These are phyloP conservation scores for Pongo pygmaeus DNA, from an alignment of 2,113 vertebrate genomes.

Conservation along the genomic window DNA sequence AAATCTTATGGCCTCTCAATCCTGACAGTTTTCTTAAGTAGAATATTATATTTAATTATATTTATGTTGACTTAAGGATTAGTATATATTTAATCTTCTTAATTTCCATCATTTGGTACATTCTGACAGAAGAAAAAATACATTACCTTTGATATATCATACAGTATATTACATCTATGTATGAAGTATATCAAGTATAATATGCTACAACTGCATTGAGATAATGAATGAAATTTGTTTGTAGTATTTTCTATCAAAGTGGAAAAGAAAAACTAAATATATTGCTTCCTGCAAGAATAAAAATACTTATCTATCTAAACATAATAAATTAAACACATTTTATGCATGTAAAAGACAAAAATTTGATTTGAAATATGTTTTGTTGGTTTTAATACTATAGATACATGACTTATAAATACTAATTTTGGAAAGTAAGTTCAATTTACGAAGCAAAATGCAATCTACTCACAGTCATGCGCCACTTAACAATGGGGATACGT, in stretches of 20 bases:
- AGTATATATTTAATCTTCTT: slow-evolving; percentile 20
- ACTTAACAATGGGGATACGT: neutral
- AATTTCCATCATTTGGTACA: slow-evolving; percentile 34
- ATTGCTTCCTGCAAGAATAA: slow-evolving; percentile 5
- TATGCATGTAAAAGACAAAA: slow-evolving; percentile 26
- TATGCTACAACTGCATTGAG: slow-evolving; percentile 33
- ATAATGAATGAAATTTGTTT: slow-evolving; percentile 42
- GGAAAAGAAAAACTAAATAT: slow-evolving; percentile 42
- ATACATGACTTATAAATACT: slow-evolving; percentile 19
- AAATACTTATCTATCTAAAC: neutral
- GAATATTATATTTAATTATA: slow-evolving; percentile 50
- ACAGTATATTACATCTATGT: neutral
- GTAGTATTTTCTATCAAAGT: slow-evolving; percentile 27
- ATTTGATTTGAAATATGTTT: slow-evolving; percentile 34
- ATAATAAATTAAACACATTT: slow-evolving; percentile 28
- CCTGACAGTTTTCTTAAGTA: slow-evolving; percentile 19
- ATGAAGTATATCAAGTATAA: slow-evolving; percentile 33
- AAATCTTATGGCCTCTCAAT: slow-evolving; percentile 1
- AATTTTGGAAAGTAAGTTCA: slow-evolving; percentile 34
- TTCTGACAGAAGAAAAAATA: slow-evolving; percentile 38
- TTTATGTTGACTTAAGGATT: slow-evolving; percentile 27
- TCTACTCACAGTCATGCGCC: neutral
- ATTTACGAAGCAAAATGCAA: slow-evolving; percentile 20
- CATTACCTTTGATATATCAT: slow-evolving; percentile 40
- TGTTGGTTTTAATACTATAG: slow-evolving; percentile 24